These are phyloP conservation scores for Naja naja DNA, from an alignment of 2,113 vertebrate genomes.

Conservation along the genomic window DNA sequence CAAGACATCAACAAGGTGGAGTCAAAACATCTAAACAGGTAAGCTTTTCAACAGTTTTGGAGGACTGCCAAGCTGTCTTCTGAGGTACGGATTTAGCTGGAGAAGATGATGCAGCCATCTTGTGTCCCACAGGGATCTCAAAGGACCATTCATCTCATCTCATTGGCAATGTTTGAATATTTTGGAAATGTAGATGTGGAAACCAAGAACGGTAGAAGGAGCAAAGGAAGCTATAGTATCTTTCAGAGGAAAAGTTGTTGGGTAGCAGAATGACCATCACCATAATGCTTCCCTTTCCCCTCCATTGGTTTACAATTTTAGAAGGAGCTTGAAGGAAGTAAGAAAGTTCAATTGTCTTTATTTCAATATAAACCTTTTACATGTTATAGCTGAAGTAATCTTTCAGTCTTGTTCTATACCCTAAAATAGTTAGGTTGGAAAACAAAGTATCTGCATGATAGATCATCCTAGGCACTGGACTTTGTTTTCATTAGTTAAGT, in stretches of 20 bases:
- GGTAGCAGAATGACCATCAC: background rate
- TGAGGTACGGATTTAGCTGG: background rate
- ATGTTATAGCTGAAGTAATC: background rate
- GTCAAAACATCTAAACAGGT: background rate
- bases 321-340: background rate
- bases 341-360: background rate
- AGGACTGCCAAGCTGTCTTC: background rate
- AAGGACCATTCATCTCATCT: background rate
- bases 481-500: background rate
- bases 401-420: background rate
- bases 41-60: background rate
- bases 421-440: background rate
- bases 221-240: background rate
- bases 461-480: background rate
- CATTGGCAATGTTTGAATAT: background rate
- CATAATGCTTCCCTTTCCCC: background rate
- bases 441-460: background rate
- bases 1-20: background rate
- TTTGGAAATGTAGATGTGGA: background rate
- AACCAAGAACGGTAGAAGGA: background rate
- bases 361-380: background rate
- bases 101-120: background rate
- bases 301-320: background rate
- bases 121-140: background rate
- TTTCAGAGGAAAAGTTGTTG: background rate